Evolutionary conservation across 2,888 invertebrate genomes (phyloP).

Genomic region (Pelosia muscerda): DNA sequence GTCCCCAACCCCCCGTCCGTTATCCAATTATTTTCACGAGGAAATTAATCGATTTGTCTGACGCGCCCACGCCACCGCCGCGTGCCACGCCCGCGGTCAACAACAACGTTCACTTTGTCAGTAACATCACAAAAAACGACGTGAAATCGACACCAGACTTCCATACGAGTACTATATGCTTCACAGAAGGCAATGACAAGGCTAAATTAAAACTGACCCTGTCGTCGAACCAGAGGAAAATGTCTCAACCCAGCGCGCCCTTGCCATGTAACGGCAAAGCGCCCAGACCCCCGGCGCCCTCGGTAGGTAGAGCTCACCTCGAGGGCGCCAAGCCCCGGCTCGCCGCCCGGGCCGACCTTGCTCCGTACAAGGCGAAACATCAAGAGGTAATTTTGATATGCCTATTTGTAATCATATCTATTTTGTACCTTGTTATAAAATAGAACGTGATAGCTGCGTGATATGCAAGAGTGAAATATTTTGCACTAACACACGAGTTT

Average conservation of each 20-base stretch:
- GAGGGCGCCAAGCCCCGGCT: conserved; percentile 49
- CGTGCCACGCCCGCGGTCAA: conserved; percentile 63
- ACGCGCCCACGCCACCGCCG: conserved; percentile 79
- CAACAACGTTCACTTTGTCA: conserved; percentile 74
- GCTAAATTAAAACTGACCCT: conserved; percentile 76
- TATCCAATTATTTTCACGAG: conserved; percentile 82
- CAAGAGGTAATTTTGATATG: conserved; percentile 83
- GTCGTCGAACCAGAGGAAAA: conserved; percentile 72
- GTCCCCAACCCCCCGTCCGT: conserved; percentile 76
- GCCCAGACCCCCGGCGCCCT: conserved; percentile 52
- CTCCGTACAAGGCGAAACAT: conserved; percentile 61
- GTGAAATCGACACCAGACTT: conserved; percentile 65
- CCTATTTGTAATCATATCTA: conserved; percentile 76
- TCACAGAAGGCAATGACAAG: conserved; percentile 77
- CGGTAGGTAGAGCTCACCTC: conserved; percentile 53
- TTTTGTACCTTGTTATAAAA: conserved; percentile 69
- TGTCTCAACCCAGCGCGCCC: conserved; percentile 51
- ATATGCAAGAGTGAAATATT: conserved; percentile 62
- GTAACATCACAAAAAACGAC: conserved; percentile 78
- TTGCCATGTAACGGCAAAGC: conserved; percentile 61
- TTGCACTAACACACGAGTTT: conserved; percentile 68
- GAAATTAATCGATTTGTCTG: conserved; percentile 78
- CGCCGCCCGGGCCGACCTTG: conserved; percentile 43
- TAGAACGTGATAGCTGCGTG: conserved; percentile 60
- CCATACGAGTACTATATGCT: conserved; percentile 82